Conservation (phyloP, 2,797 vertebrate genomes). For the Heteromormyrus szaboi region DNA sequence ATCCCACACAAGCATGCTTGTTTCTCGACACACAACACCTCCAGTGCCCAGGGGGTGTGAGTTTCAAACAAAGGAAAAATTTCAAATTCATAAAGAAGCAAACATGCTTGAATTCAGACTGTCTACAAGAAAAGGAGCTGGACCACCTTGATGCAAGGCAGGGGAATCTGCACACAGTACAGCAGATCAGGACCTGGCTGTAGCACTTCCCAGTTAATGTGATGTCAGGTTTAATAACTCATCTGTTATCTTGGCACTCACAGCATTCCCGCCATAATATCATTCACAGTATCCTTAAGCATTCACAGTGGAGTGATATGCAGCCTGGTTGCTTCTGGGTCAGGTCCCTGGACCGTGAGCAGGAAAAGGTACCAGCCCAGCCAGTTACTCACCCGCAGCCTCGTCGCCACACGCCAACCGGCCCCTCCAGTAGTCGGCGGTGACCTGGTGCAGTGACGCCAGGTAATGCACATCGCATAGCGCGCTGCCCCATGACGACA, state of each 20-base stretch:
- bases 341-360: neutral
- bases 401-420: constrained; percentile 43
- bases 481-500: constrained; percentile 42
- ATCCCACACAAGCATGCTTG: neutral
- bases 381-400: constrained; percentile 37
- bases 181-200: too few species aligned
- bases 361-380: neutral
- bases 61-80: neutral
- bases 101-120: neutral
- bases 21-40: neutral
- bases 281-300: neutral
- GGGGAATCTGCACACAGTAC: neutral
- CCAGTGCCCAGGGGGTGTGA: neutral
- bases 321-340: neutral
- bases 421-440: constrained; percentile 49
- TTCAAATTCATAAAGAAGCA: neutral
- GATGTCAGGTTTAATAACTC: neutral
- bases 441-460: constrained; percentile 50
- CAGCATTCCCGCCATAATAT: neutral
- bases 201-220: neutral
- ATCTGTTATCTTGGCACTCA: neutral
- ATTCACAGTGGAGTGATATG: neutral
- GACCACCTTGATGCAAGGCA: neutral
- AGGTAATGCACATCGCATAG: constrained; percentile 48
- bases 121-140: neutral